phyloP scores from a whole-genome alignment of 37 sponge, comb jelly and placozoan species.

The Ephydatia muelleri region DNA sequence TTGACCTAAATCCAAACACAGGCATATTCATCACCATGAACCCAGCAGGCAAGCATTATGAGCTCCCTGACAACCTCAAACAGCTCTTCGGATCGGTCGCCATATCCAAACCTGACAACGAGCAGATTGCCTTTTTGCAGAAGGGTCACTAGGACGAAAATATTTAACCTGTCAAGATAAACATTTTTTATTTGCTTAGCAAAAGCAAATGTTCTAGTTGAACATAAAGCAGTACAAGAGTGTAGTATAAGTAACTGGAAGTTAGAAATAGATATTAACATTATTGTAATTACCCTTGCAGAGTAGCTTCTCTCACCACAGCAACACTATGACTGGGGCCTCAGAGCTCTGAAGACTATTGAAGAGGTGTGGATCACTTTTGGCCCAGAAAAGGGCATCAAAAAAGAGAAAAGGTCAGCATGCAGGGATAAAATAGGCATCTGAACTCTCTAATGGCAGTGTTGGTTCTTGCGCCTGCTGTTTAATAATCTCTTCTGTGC shows the following conservation, averaged over 20 bases:
- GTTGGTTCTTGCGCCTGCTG: too few relatives aligned
- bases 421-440: too few relatives aligned
- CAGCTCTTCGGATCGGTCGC: conserved; percentile 54
- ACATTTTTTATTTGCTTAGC: too few relatives aligned
- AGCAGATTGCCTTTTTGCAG: conserved; percentile 76
- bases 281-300: too few relatives aligned
- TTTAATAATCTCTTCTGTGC: too few relatives aligned
- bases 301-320: conserved; percentile 92
- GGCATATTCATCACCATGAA: too few relatives aligned
- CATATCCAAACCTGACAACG: conserved; percentile 62
- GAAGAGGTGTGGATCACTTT: conserved; percentile 74
- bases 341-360: conserved; percentile 98
- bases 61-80: conserved; percentile 70
- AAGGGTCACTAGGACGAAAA: conserved; percentile 86
- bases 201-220: too few relatives aligned
- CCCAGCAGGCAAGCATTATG: conserved; percentile 87
- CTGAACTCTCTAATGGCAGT: too few relatives aligned
- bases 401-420: neutral
- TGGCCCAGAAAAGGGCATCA: conserved; percentile 47
- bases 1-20: too few relatives aligned
- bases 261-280: too few relatives aligned
- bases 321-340: conserved; percentile 99
- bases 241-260: too few relatives aligned
- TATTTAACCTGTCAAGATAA: conserved; percentile 85
- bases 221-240: too few relatives aligned